Percentiles rank a stretch among this genome's conserved stretches.
phyloP scores from a whole-genome alignment of 1,140 invertebrate genomes.

The Ladona fulva region DNA sequence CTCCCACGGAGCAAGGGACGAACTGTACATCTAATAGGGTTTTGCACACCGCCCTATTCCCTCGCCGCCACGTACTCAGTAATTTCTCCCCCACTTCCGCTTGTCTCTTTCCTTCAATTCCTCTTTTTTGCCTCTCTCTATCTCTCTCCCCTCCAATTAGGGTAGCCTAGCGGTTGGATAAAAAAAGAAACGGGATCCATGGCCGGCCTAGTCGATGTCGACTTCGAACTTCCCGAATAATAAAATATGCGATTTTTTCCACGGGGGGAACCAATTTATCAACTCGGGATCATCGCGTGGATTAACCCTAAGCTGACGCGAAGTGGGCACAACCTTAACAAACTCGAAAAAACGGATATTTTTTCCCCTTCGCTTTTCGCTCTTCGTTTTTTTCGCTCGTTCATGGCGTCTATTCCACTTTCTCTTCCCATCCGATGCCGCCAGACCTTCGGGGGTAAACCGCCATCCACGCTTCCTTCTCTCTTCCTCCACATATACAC shows the following conservation, averaged over 20 bases:
- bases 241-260: not conserved
- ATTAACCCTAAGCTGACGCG: constrained; percentile 4
- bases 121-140: not conserved
- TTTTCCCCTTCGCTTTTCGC: not conserved
- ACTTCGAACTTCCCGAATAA: too few species aligned
- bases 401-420: not conserved
- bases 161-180: not conserved
- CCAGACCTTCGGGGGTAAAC: not conserved
- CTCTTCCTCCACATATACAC: not conserved
- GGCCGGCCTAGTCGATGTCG: not conserved
- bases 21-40: constrained; percentile 1
- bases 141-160: not conserved
- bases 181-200: not conserved
- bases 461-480: not conserved
- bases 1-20: not conserved
- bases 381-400: not conserved
- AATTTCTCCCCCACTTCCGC: not conserved
- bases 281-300: constrained; percentile 2
- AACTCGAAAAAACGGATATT: not conserved
- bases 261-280: not conserved
- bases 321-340: not conserved
- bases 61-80: not conserved
- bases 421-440: not conserved
- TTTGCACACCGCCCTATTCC: not conserved
- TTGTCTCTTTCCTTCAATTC: not conserved